Evolutionary conservation across 2,113 vertebrate genomes (phyloP).

Genomic region (Vombatus ursinus): DNA sequence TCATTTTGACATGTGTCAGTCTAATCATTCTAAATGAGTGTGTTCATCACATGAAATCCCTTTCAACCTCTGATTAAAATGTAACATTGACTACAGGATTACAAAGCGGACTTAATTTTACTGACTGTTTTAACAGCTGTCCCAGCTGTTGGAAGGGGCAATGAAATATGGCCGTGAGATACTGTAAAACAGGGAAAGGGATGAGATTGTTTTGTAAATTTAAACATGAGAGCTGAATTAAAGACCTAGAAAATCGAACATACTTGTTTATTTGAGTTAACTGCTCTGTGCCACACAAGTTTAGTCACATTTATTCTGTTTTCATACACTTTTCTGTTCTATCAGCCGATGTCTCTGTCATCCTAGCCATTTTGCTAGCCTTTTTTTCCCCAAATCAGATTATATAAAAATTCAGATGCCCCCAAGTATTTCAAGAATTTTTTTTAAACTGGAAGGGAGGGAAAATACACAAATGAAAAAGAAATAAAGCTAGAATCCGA

Average conservation of each 20-base stretch:
- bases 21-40: constrained; percentile 86
- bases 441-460: not conserved
- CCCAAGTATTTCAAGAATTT: constrained; percentile 39
- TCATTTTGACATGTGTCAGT: constrained; percentile 85
- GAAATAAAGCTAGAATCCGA: constrained; percentile 33
- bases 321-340: constrained; percentile 49
- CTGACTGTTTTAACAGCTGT: constrained; percentile 92
- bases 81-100: constrained; percentile 90
- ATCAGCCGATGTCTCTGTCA: not conserved
- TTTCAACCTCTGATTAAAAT: constrained; percentile 90
- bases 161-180: constrained; percentile 83
- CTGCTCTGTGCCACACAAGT: not conserved
- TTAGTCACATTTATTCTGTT: constrained; percentile 64
- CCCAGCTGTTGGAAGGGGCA: constrained; percentile 89
- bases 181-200: constrained; percentile 74
- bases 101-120: constrained; percentile 90
- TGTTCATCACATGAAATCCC: constrained; percentile 81
- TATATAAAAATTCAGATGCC: constrained; percentile 45
- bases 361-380: not conserved
- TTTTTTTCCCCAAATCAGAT: constrained; percentile 25
- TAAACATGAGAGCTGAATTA: constrained; percentile 70
- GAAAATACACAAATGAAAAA: constrained; percentile 28
- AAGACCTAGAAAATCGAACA: constrained; percentile 65
- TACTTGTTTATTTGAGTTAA: constrained; percentile 66
- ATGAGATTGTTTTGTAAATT: constrained; percentile 74